phyloP scores from a whole-genome alignment of 2,888 invertebrate species.

The Prenolepis imparis region DNA sequence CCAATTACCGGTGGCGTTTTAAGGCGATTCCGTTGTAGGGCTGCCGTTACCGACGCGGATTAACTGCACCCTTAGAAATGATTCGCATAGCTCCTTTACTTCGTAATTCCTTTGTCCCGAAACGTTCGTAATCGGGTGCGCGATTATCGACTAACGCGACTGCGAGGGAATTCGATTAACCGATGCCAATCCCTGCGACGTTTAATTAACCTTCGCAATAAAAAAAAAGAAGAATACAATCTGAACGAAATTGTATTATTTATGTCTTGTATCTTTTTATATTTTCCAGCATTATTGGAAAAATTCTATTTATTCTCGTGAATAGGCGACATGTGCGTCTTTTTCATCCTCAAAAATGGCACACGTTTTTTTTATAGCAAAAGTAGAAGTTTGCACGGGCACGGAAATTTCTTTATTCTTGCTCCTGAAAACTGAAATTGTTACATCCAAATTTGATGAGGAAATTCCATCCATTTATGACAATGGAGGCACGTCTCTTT shows the following conservation, averaged over 20 bases:
- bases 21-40: conserved; percentile 77
- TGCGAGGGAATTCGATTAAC: conserved; percentile 46
- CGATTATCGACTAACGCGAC: conserved; percentile 44
- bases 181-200: conserved; percentile 23
- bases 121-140: conserved; percentile 46
- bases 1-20: conserved; percentile 71
- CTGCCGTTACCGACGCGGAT: conserved; percentile 83
- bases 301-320: neutral
- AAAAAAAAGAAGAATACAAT: neutral
- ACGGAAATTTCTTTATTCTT: neutral
- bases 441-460: neutral
- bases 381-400: neutral
- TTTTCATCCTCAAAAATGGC: neutral
- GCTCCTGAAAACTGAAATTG: neutral
- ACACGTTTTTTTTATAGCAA: no score
- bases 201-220: conserved; percentile 40
- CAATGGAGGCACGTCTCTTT: conserved; percentile 16
- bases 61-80: conserved; percentile 78
- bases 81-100: conserved; percentile 68
- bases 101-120: conserved; percentile 50
- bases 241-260: neutral
- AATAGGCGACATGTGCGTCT: neutral
- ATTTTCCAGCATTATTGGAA: neutral
- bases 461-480: conserved; percentile 26
- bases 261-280: neutral